Base-by-base conservation (phyloP, 2,797 vertebrate genomes). In the Xerus rutilus region DNA sequence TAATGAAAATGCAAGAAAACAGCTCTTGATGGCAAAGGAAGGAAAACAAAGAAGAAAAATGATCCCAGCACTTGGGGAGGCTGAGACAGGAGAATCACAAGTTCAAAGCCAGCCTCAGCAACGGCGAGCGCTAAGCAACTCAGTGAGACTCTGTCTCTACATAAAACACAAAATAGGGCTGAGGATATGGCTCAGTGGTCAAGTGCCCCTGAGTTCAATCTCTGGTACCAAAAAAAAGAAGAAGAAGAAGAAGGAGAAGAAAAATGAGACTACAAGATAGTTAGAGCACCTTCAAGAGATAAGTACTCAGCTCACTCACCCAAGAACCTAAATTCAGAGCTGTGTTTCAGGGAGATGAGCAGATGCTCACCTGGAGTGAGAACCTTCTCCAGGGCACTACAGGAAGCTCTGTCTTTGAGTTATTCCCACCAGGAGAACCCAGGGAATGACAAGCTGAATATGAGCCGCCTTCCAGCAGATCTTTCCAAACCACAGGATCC, bases 1-100 rank as follows among this genome's bases (percentile, higher is more conserved):
- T 95, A 85, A 73, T 70, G 83, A 95, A 97, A 96, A 95, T 32
- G 25, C 49, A 65, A 82, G 70, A 95, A 95, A 94, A 96, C 7
- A 57, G n/a, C 35, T 91, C 78, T 72, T 77, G 7, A 79, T 72
- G 32, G 72, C 62, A 91, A 86, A 93, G 70, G 87, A 97, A 94
- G 87, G 18, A 70, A 94, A 97, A 95, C 72, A 91, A 86, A 47
- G n/a, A 52, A 82, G 65, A 62, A 84, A 96, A 92, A 86, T 83
- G 86, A 89, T 39, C 39, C 39, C 39, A 39, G 39, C 39, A 39
- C 39, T 39, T 39, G 3, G 39, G 39, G 39, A 39, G 39, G 39
- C 39, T 39, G 39, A 39, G 39, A 39, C 39, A 39, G 39, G 39
- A 39, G 39, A 39, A 39, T 39, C 39, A 39, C 39, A 39, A 39